Percentiles rank a stretch among this genome's conserved stretches.
Conservation (phyloP, 2,888 invertebrate genomes). For the Adelphocoris suturalis region DNA sequence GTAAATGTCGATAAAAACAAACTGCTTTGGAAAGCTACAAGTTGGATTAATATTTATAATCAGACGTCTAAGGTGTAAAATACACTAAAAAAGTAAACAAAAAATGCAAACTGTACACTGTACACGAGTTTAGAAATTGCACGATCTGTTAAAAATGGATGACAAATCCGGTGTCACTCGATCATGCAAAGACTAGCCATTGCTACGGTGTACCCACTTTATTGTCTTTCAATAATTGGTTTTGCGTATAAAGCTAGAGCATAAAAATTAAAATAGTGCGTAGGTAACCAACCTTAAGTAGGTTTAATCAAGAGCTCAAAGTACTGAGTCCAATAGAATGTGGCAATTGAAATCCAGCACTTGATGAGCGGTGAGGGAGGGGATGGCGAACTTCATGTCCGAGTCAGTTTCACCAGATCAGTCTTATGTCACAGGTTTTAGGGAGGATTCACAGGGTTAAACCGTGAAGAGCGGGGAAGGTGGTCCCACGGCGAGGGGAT, state of each 20-base stretch:
- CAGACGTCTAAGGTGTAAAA: background rate
- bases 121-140: background rate
- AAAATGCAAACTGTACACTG: background rate
- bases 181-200: background rate
- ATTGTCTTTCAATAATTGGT: no score
- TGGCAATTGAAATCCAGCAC: conserved; percentile 24
- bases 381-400: background rate
- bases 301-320: background rate
- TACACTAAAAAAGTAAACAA: background rate
- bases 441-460: conserved; percentile 25
- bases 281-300: no score
- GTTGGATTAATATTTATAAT: no score
- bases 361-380: background rate
- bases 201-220: background rate
- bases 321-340: background rate
- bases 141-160: background rate
- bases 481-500: background rate
- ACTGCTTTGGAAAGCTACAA: no score
- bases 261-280: no score
- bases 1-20: no score
- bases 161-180: background rate
- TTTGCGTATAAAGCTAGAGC: no score
- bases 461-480: background rate
- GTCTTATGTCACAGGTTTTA: background rate
- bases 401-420: background rate